A percentile compares a stretch with the other conserved stretches of the same genome.
Evolutionary conservation across 1,140 invertebrate species (phyloP).

Genomic region (Drosophila willistoni): DNA sequence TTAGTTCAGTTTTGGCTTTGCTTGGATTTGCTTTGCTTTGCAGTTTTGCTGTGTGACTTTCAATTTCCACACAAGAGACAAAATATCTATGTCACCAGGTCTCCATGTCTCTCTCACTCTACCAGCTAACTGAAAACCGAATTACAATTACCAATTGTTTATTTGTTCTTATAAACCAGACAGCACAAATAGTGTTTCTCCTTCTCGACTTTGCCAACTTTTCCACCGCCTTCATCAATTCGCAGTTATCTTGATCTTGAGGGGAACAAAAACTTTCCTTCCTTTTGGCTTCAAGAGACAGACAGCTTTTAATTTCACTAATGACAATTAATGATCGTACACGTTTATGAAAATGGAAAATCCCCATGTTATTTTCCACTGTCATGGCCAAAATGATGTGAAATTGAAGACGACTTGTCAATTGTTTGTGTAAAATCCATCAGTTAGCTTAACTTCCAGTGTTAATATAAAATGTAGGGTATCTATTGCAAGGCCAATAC

Average conservation of each 20-base stretch:
- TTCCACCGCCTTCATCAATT: conserved; percentile 57
- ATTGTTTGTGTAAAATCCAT: conserved; percentile 8
- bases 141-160: conserved; percentile 76
- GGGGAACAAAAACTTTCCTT: conserved; percentile 56
- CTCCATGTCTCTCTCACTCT: conserved; percentile 37
- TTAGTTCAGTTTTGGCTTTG: neutral
- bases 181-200: neutral
- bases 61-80: conserved; percentile 51
- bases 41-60: conserved; percentile 48
- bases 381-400: conserved; percentile 17
- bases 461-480: conserved; percentile 12
- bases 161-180: conserved; percentile 60
- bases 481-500: no score
- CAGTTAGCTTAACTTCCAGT: neutral
- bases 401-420: conserved; percentile 1
- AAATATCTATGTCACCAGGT: conserved; percentile 66
- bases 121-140: conserved; percentile 42
- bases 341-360: conserved; percentile 63
- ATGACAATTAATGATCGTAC: conserved; percentile 49
- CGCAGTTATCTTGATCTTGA: conserved; percentile 65
- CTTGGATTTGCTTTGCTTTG: neutral
- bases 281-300: conserved; percentile 29
- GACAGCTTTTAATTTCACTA: conserved; percentile 59
- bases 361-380: conserved; percentile 27
- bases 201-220: conserved; percentile 36